phyloP scores from a whole-genome alignment of 2,888 invertebrate genomes.

The Antheraea assamensis region DNA sequence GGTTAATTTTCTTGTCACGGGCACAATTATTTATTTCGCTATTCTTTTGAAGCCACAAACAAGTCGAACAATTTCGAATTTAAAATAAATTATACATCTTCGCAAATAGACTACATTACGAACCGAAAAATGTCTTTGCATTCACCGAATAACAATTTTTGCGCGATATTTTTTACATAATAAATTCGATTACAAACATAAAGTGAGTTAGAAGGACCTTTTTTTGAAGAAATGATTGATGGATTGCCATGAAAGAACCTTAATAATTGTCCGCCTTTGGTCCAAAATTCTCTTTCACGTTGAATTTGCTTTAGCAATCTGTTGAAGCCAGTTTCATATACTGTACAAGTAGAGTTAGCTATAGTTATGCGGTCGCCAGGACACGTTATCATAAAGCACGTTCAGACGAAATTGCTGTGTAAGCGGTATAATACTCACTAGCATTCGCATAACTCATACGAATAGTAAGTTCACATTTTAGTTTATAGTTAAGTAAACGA shows the following conservation, averaged over 20 bases:
- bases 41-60: background rate
- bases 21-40: background rate
- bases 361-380: no score
- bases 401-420: no score
- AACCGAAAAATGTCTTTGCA: background rate
- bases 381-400: no score
- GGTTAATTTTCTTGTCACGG: background rate
- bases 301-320: conserved; percentile 24
- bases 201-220: conserved; percentile 27
- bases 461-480: no score
- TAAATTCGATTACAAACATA: conserved; percentile 36
- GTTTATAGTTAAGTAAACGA: no score
- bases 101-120: background rate
- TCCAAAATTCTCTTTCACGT: conserved; percentile 23
- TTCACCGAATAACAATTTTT: conserved; percentile 12
- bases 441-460: no score
- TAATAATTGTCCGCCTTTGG: conserved; percentile 29
- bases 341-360: background rate
- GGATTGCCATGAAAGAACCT: conserved; percentile 27
- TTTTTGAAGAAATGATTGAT: conserved; percentile 42
- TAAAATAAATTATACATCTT: background rate
- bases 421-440: no score
- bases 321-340: conserved; percentile 23
- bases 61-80: background rate
- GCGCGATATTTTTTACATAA: conserved; percentile 23